Conservation (phyloP, 2,113 vertebrate species). For the Motacilla tschutschensis region DNA sequence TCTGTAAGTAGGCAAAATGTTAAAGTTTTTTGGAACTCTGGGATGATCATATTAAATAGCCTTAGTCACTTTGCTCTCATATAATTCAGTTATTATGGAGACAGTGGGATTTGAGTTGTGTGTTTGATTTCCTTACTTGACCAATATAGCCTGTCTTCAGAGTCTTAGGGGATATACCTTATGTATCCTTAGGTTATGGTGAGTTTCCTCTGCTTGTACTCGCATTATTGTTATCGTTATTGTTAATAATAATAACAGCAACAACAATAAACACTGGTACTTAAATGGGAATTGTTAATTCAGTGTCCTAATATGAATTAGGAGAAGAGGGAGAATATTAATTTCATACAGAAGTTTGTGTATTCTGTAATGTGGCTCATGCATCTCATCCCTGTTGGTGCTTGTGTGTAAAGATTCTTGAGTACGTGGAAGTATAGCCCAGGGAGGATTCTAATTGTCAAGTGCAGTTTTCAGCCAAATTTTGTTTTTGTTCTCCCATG, state of each 20-base stretch:
- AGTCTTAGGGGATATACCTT: neutral
- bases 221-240: neutral
- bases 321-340: slow-evolving; percentile 13
- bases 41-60: neutral
- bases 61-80: neutral
- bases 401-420: neutral
- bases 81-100: neutral
- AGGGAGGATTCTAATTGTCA: neutral
- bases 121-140: neutral
- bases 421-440: slow-evolving; percentile 11
- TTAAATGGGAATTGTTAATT: neutral
- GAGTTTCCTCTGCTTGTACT: neutral
- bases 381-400: neutral
- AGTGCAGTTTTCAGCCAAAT: neutral
- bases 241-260: neutral
- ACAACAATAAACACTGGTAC: neutral
- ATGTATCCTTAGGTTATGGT: neutral
- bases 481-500: neutral
- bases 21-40: neutral
- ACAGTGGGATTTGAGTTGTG: neutral
- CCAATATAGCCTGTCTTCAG: neutral
- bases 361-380: slow-evolving; percentile 17
- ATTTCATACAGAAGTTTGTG: slow-evolving; percentile 10
- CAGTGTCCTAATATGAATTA: neutral
- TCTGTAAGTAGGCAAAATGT: neutral